phyloP scores from a whole-genome alignment of 1,140 invertebrate genomes.

The Drosophila littoralis region DNA sequence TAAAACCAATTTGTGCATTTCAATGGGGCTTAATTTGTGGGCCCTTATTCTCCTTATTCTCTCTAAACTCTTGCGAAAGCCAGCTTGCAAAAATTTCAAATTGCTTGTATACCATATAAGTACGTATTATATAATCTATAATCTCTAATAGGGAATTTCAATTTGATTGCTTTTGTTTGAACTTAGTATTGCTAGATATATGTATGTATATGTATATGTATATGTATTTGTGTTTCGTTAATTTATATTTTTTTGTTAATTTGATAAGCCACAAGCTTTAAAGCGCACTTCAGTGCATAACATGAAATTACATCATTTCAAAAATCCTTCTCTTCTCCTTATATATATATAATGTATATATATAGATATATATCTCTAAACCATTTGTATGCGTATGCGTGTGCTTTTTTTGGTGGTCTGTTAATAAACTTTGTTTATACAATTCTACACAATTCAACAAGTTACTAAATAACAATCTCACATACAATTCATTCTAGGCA shows the following conservation, averaged over 20 bases:
- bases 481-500: constrained; percentile 50
- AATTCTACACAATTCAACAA: constrained; percentile 77
- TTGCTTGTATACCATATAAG: constrained; percentile 53
- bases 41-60: constrained; percentile 31
- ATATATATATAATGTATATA: too few relatives aligned
- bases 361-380: constrained; percentile 33
- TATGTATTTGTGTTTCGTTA: constrained; percentile 34
- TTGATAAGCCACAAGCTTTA: constrained; percentile 78
- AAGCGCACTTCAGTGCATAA: constrained; percentile 72
- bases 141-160: constrained; percentile 57
- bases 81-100: constrained; percentile 74
- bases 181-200: constrained; percentile 41
- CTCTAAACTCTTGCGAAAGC: constrained; percentile 59
- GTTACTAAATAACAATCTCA: constrained; percentile 75
- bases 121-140: constrained; percentile 34
- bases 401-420: constrained; percentile 39
- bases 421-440: constrained; percentile 64
- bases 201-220: constrained; percentile 23
- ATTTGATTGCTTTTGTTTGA: constrained; percentile 64
- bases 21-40: constrained; percentile 30
- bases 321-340: constrained; percentile 33
- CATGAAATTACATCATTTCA: constrained; percentile 33
- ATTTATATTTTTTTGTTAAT: constrained; percentile 14
- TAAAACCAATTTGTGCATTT: constrained; percentile 80
- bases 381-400: constrained; percentile 19